phyloP scores from a whole-genome alignment of 2,113 vertebrate species.

The Galeopterus variegatus region DNA sequence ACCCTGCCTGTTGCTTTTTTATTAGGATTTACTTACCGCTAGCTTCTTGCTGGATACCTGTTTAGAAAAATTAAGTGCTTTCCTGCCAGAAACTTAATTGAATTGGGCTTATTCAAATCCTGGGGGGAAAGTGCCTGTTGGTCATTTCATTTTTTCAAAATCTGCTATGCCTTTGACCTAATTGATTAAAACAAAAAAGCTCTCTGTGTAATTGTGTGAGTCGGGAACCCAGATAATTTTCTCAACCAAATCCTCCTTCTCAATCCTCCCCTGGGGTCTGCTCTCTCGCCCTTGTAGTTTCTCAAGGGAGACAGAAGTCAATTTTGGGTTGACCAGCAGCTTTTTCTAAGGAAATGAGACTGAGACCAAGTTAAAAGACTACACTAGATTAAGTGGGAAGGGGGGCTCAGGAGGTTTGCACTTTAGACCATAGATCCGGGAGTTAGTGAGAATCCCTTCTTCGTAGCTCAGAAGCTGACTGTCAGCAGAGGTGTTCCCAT shows the following conservation, averaged over 20 bases:
- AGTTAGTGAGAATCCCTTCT: neutral
- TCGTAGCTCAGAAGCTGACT: neutral
- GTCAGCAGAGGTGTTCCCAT: neutral
- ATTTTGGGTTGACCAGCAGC: neutral
- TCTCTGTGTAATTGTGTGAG: neutral
- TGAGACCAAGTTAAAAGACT: neutral
- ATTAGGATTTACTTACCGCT: conserved; percentile 52
- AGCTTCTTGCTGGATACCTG: conserved; percentile 32
- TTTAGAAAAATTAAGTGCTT: conserved; percentile 70
- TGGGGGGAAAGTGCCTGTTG: neutral
- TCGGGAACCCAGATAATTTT: conserved; percentile 13
- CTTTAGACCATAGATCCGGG: neutral
- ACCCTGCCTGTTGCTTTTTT: neutral
- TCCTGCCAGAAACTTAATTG: conserved; percentile 68
- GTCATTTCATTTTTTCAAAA: conserved; percentile 56
- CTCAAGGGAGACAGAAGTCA: conserved; percentile 42
- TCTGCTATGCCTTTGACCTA: conserved; percentile 38
- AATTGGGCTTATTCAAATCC: conserved; percentile 60
- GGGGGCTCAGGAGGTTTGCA: fast-evolving
- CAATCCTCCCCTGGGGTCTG: neutral
- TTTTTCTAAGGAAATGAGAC: neutral
- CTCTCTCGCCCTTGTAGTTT: neutral
- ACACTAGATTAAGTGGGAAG: neutral
- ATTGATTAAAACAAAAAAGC: conserved; percentile 39
- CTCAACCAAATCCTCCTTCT: neutral